A percentile compares a stretch with the other conserved stretches of the same genome.
Evolutionary conservation across 2,888 invertebrate species (phyloP).

Genomic region (Drosophila cognata): DNA sequence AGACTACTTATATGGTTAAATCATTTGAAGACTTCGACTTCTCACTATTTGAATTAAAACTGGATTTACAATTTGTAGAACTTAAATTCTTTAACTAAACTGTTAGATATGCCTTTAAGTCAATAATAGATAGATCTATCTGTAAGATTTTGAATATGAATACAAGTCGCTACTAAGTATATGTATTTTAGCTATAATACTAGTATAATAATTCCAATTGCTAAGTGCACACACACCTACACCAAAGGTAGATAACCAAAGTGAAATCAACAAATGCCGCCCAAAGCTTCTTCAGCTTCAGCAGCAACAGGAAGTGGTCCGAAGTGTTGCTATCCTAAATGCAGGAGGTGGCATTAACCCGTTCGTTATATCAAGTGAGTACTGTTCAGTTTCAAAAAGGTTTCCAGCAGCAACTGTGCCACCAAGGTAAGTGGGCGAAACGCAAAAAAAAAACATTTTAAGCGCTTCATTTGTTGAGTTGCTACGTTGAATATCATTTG

Average conservation of each 20-base stretch:
- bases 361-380: constrained; percentile 46
- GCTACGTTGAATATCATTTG: constrained; percentile 47
- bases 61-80: neutral
- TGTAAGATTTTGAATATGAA: constrained; percentile 12
- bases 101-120: neutral
- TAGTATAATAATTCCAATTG: constrained; percentile 18
- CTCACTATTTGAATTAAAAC: neutral
- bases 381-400: constrained; percentile 23
- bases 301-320: neutral
- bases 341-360: neutral
- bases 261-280: constrained; percentile 4
- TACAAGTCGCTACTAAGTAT: neutral
- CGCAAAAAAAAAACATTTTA: constrained; percentile 5
- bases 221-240: constrained; percentile 12
- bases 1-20: neutral
- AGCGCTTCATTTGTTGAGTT: constrained; percentile 50
- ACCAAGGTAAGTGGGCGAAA: constrained; percentile 42
- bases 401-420: neutral
- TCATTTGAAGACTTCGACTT: neutral
- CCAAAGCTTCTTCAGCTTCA: constrained; percentile 8
- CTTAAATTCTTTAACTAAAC: neutral
- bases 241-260: constrained; percentile 22
- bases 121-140: constrained; percentile 7
- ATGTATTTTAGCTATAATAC: constrained; percentile 14
- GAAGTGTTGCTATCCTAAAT: neutral